Evolutionary conservation across 2,113 vertebrate species (phyloP).

Genomic region (Laticauda colubrina): DNA sequence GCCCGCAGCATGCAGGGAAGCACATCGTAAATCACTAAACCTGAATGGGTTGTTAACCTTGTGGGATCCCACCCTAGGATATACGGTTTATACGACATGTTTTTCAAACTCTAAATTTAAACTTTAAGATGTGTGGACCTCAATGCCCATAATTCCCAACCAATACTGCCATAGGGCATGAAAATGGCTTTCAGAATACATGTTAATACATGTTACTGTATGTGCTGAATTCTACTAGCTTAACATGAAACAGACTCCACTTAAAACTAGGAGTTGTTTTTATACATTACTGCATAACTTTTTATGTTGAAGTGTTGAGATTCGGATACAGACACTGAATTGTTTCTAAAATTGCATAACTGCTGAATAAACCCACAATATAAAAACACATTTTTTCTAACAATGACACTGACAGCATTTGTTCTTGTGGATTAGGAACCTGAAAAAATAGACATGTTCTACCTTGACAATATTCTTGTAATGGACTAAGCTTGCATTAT

Average conservation of each 20-base stretch:
- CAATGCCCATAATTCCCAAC: neutral
- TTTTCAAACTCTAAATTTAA: neutral
- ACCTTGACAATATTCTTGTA: neutral
- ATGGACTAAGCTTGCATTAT: neutral
- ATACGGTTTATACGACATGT: neutral
- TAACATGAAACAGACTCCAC: neutral
- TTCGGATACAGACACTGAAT: neutral
- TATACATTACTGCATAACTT: neutral
- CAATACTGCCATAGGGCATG: neutral
- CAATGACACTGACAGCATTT: conserved; percentile 26
- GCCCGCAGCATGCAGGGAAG: no score
- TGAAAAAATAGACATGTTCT: neutral
- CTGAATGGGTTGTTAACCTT: no score
- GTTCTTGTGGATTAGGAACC: neutral
- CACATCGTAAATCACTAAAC: no score
- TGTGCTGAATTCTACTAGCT: neutral
- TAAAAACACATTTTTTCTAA: conserved; percentile 27
- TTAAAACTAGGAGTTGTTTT: neutral
- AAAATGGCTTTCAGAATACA: conserved; percentile 1
- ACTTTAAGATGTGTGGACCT: neutral
- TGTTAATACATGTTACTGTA: neutral
- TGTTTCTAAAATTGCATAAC: neutral
- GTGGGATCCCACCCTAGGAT: no score
- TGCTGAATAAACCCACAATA: neutral
- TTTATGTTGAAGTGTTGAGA: neutral